Evolutionary conservation across 2,797 vertebrate genomes (phyloP), one percentile per base, ranked within the genome.

Genomic region (Enteromius paludinosus): DNA sequence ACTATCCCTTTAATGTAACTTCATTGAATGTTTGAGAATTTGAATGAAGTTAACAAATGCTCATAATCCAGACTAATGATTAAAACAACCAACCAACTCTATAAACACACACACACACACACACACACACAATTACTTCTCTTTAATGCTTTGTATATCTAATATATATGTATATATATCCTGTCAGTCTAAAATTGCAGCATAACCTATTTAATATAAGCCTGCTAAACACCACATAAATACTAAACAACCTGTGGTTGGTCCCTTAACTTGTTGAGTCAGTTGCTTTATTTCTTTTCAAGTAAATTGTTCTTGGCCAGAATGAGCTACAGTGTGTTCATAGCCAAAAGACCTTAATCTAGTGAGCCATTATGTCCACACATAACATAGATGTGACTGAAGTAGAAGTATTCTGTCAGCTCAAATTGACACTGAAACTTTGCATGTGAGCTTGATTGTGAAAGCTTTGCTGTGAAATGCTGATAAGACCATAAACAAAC

Each of bases 401-500:
- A 75, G n/a, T 54, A 76, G 5, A 83, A 18, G 61, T 49, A 35
- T n/a, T 75, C 18, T 20, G n/a, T 70, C n/a, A 68, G 33, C 33
- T 62, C 30, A 68, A 62, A 85, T 84, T 35, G 52, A 30, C 38
- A 15, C 28, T 3, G 12, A 65, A 47, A 89, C 86, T 90, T 79
- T 88, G 80, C 74, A 78, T 86, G 86, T 91, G 59, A 90, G 87
- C 90, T 84, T 86, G 47, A 78, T 70, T 87, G 49, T 56, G 75
- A 87, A 54, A 66, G 61, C 41, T 30, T 87, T 62, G 88, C 82
- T 89, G 85, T 90, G 85, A 89, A 87, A 79, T 84, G 78, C 83
- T 83, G 81, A 85, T 84, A 88, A 65, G 86, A 88, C 81, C 80
- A 38, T 83, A 56, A 81, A 64, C 59, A 83, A 70, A 68, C 66